These are phyloP conservation scores for Agapornis roseicollis DNA, from an alignment of 2,113 vertebrate genomes.

Conservation along the genomic window DNA sequence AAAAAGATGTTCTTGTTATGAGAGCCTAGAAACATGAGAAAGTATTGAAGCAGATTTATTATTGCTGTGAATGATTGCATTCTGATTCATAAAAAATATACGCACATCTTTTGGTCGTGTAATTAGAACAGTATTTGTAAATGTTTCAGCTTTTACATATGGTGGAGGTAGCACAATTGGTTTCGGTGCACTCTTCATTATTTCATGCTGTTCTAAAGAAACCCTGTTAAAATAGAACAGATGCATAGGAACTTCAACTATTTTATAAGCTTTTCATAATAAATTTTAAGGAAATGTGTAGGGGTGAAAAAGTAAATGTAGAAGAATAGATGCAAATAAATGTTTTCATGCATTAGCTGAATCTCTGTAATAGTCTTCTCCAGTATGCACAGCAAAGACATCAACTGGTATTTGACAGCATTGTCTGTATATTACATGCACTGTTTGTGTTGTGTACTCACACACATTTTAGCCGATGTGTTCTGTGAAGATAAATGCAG, in stretches of 20 bases:
- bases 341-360: background rate
- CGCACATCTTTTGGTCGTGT: rapidly evolving
- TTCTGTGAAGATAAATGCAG: background rate
- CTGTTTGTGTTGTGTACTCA: rapidly evolving
- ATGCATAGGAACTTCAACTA: background rate
- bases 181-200: background rate
- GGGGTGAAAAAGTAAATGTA: background rate
- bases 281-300: background rate
- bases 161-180: background rate
- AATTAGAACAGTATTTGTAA: background rate
- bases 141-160: background rate
- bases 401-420: background rate
- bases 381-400: background rate
- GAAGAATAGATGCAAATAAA: background rate
- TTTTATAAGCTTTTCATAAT: background rate
- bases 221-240: background rate
- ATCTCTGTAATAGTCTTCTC: background rate
- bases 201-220: background rate
- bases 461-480: background rate
- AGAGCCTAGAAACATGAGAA: background rate
- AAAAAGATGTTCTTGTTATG: background rate
- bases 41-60: background rate
- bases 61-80: background rate
- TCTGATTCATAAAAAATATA: background rate
- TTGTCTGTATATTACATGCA: background rate